A percentile compares a stretch with the other conserved stretches of the same genome.
phyloP scores from a whole-genome alignment of 1,140 invertebrate genomes.

The Reticulitermes speratus region DNA sequence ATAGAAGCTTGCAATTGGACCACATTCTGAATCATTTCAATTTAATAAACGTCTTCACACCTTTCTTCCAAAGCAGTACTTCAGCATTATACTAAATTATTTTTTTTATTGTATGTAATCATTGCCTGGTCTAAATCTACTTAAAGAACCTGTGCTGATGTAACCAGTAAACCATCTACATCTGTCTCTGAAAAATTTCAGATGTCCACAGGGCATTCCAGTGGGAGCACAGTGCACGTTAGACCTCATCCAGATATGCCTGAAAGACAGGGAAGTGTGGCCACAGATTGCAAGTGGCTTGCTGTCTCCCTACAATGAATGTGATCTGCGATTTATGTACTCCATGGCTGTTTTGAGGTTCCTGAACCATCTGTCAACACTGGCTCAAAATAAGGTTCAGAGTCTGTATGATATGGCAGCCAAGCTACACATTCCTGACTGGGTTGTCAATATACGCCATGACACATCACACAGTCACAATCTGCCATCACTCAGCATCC shows the following conservation, averaged over 20 bases:
- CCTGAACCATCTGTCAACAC: constrained; percentile 59
- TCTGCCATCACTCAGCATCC: constrained; percentile 55
- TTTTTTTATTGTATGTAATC: too few species aligned
- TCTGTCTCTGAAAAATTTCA: constrained; percentile 34
- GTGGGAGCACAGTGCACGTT: constrained; percentile 67
- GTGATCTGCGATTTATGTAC: constrained; percentile 51
- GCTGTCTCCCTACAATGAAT: constrained; percentile 46
- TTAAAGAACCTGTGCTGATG: too few species aligned
- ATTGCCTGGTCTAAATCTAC: too few species aligned
- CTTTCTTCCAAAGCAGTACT: too few species aligned
- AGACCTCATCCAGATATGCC: constrained; percentile 58
- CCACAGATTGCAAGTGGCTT: constrained; percentile 41
- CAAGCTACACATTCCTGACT: constrained; percentile 59
- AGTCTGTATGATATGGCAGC: constrained; percentile 59
- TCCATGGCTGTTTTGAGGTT: constrained; percentile 61
- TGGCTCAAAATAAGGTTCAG: constrained; percentile 50
- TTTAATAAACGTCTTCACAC: too few species aligned
- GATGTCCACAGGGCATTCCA: constrained; percentile 59
- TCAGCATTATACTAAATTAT: too few species aligned
- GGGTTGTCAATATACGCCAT: constrained; percentile 66
- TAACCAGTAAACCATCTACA: too few species aligned
- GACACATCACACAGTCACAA: constrained; percentile 61
- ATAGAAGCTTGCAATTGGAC: too few species aligned
- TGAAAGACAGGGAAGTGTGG: constrained; percentile 48
- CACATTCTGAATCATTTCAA: too few species aligned